phyloP scores from a whole-genome alignment of 2,113 vertebrate genomes.

The Phocoena phocoena region DNA sequence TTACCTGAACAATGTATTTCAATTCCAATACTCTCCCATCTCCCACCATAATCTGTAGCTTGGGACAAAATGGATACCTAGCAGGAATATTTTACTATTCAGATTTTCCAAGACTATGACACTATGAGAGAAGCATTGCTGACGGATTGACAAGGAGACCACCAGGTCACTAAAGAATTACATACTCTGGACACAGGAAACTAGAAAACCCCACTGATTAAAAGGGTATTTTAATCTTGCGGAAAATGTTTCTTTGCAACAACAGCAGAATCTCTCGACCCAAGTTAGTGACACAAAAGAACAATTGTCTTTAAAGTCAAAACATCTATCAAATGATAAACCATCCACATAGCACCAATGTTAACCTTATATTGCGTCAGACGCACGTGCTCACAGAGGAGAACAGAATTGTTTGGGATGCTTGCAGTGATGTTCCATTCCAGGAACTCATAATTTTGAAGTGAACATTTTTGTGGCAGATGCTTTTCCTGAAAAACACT shows the following conservation, averaged over 20 bases:
- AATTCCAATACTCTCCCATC: not conserved
- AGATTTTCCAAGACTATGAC: not conserved
- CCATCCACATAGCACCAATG: conserved; percentile 74
- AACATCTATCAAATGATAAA: conserved; percentile 67
- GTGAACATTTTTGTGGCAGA: conserved; percentile 60
- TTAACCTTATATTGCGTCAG: conserved; percentile 53
- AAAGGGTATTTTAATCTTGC: conserved; percentile 65
- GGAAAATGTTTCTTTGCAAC: conserved; percentile 65
- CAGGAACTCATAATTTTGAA: conserved; percentile 76
- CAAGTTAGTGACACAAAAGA: conserved; percentile 74
- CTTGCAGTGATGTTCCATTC: conserved; percentile 46
- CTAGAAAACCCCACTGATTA: conserved; percentile 48
- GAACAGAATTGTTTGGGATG: conserved; percentile 14
- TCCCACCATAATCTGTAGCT: not conserved
- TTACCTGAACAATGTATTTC: not conserved
- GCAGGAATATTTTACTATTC: not conserved
- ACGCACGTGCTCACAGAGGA: not conserved
- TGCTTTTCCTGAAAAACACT: conserved; percentile 77
- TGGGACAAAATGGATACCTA: not conserved
- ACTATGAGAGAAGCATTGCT: not conserved
- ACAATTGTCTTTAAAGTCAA: conserved; percentile 61
- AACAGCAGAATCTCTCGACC: conserved; percentile 70
- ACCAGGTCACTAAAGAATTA: not conserved
- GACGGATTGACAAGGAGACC: not conserved
- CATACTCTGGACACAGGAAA: conserved; percentile 53